phyloP scores from a whole-genome alignment of 2,113 vertebrate genomes.

The Rhabdornis inornatus region DNA sequence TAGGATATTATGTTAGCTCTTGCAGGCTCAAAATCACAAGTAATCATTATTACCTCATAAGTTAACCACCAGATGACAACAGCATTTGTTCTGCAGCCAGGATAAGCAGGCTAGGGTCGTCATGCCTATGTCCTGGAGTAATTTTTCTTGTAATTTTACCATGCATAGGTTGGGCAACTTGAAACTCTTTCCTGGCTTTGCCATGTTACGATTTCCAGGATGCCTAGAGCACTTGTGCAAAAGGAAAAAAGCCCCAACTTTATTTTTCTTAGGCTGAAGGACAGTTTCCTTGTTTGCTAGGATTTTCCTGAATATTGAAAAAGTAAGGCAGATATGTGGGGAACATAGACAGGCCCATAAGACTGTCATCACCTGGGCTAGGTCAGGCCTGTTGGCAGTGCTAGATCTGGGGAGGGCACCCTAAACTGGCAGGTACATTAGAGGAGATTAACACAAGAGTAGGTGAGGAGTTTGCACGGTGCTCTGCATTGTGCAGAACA shows the following conservation, averaged over 20 bases:
- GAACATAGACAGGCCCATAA: neutral
- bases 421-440: accelerated
- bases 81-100: slow-evolving; percentile 62
- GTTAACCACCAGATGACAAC: slow-evolving; percentile 30
- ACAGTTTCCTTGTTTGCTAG: slow-evolving; percentile 30
- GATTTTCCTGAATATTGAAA: neutral
- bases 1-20: slow-evolving; percentile 41
- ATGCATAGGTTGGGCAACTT: slow-evolving; percentile 27
- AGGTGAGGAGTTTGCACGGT: neutral
- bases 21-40: slow-evolving; percentile 47
- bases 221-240: neutral
- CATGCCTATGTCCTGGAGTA: slow-evolving; percentile 55
- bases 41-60: slow-evolving; percentile 32
- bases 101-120: slow-evolving; percentile 62
- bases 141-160: slow-evolving; percentile 64
- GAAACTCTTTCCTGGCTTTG: slow-evolving; percentile 34
- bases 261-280: slow-evolving; percentile 13
- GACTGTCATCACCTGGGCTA: neutral
- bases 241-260: neutral
- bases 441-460: neutral
- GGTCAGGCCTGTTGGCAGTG: neutral
- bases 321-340: neutral
- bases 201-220: neutral
- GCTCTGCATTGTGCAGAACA: neutral
- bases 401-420: neutral